These are phyloP conservation scores for Fratercula arctica DNA, from an alignment of 2,797 vertebrate species.

Conservation along the genomic window DNA sequence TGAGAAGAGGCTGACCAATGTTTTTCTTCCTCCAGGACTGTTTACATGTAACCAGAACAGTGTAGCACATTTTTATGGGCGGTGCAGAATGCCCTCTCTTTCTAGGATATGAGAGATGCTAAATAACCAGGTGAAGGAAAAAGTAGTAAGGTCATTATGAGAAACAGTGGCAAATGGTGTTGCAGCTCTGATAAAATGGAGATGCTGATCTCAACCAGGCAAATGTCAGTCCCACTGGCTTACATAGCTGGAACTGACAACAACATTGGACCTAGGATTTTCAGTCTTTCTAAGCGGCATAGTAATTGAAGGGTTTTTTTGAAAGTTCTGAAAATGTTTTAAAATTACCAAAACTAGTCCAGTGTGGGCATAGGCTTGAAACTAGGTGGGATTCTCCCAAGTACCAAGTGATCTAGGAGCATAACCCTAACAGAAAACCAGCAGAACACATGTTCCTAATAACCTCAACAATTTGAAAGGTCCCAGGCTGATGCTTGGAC, in stretches of 20 bases:
- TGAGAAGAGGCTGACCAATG: background rate
- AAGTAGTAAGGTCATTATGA: background rate
- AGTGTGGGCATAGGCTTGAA: background rate
- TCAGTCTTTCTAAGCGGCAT: background rate
- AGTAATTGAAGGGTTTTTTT: accelerated
- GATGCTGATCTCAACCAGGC: background rate
- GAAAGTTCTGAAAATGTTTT: background rate
- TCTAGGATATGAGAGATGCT: background rate
- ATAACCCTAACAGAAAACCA: background rate
- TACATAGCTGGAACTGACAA: background rate
- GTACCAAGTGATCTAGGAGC: background rate
- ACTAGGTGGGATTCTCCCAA: background rate
- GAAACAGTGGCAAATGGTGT: background rate
- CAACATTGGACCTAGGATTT: background rate
- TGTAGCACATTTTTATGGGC: background rate
- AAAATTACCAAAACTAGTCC: background rate
- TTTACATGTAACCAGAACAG: background rate
- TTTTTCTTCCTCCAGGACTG: background rate
- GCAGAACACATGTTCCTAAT: background rate
- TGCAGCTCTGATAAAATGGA: background rate
- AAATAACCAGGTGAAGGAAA: background rate
- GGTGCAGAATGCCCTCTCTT: background rate
- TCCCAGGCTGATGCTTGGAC: background rate
- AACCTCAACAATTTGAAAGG: background rate
- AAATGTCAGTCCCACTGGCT: background rate